Evolutionary conservation across 2,113 vertebrate genomes (phyloP), one percentile per base, ranked within the genome.

Genomic region (Brachionichthys hirsutus): DNA sequence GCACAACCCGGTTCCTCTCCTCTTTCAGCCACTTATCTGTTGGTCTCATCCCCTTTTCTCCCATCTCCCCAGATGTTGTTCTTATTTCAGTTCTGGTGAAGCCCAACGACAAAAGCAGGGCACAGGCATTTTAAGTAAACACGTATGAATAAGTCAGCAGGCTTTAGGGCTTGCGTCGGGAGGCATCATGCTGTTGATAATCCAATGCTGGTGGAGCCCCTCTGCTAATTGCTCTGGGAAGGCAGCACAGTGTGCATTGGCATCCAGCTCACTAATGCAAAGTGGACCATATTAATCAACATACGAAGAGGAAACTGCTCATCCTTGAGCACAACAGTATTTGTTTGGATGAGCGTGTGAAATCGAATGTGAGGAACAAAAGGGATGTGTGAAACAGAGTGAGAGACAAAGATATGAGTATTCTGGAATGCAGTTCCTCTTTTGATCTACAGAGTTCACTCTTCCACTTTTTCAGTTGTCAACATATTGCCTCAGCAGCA

Each of bases 131-230:
- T 82, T 85, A 83, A 84, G 79, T 82, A 87, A 89, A 90, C 80
- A 89, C 81, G 70, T 75, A 91, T 90, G 88, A 91, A 91, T 89
- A 89, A 91, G 85, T 91, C 81, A 89, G 80, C 78, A 83, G 80
- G 82, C 85, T 90, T 75, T 73, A 82, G 80, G 80, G 73, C 80
- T 79, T 76, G 57, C 82, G 75, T 90, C 85, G 88, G 87, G 76
- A 90, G 78, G 79, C 84, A 87, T 87, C 85, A 87, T 87, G 86
- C 86, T 91, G 87, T 82, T 87, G 88, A 86, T 89, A 90, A 90
- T 86, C 88, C 73, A 85, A 64, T 70, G 52, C 81, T 70, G 81
- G 84, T 72, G 78, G 66, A 80, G 76, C 71, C 75, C 82, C 73
- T 84, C 48, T 18, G 70, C 84, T 92, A 91, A 91, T 90, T 91